Base-by-base conservation (phyloP, 2,797 vertebrate species). In the Pangasius sanitwongsei region DNA sequence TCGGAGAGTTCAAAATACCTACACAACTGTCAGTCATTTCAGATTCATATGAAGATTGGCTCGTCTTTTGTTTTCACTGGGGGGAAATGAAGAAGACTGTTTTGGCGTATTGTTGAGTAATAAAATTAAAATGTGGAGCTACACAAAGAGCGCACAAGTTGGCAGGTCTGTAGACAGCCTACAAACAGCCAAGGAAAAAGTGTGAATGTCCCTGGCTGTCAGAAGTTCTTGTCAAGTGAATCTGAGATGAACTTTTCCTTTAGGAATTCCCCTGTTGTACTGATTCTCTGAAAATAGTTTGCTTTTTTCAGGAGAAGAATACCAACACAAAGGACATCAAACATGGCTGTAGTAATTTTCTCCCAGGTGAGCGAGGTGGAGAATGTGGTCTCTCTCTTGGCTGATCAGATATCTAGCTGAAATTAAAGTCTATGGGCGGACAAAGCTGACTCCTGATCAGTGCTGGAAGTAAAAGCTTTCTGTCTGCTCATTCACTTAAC, bases 401-500 rank as follows among this genome's bases (percentile, higher is more conserved):
- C 87, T 83, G 87, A 83, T 82, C 65, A 37, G 44, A 55, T 67
- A 81, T 87, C 77, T 63, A 15, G 48, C 20, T 74, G 59, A 67
- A 81, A 87, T 53, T 6, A 53, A 53, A 63, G 31, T 50, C 44
- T 87, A 81, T n/a, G 13, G 31, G 44, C 6, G 34, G 75, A 81
- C n/a, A 44, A 41, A 69, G 48, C 18, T 23, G n/a, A 23, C 44
- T 78, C 34, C 48, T 87, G 74, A 86, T 72, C 34, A 16, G 28
- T 44, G 69, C 28, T n/a, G 81, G 48, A 93, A 90, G 92, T 94
- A 91, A 95, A 94, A 83, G 87, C 70, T 86, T 53, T 84, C 90
- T 87, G 75, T 48, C 92, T 92, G 92, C 94, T 95, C 90, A 92
- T 87, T 87, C 70, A 82, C 88, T 82, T 88, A 90, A 95, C 93